Evolutionary conservation across 2,113 vertebrate species (phyloP), one percentile per base, ranked within the genome.

Genomic region (Gyps fulvus): DNA sequence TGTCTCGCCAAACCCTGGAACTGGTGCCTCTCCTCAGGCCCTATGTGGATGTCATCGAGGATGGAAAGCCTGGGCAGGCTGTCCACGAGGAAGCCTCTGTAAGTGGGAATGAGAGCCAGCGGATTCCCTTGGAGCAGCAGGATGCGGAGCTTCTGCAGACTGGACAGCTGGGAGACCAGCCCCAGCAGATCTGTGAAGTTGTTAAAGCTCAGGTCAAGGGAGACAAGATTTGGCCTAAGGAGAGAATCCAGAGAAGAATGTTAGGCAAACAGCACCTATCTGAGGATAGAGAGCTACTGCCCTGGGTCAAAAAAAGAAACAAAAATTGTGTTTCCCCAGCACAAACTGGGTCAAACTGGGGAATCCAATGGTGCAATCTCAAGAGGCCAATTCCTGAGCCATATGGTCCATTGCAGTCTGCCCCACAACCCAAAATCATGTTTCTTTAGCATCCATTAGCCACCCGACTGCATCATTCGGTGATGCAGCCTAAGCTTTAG

Each of bases 131-230:
- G 97, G 54, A 99, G 98, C 50, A 98, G 42, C 43, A 99, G 98
- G 9, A 98, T 59, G 25, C 96, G 96, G 47, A 99, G 98, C 42
- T 61, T 90, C 16, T 78, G 86, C 73, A 99, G 97, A 0, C 96
- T 97, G 66, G 89, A 52, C 18, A 99, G 96, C 0, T 96, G 89
- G 2, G 83, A 70, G 9, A 99, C 45, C 83, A 99, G 92, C 71
- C 43, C 58, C 65, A n/a, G 89, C 93, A 99, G 98, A 69, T 98
- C 96, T 0, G 95, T 96, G 89, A 99, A 98, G 69, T 84, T 98
- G 81, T 99, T 99, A 95, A 98, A 98, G 88, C 99, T 97, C 97
- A 99, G 97, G 97, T 99, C 99, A 91, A 99, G 98, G 76, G 99
- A 99, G 83, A 99, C 84, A 6, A 99, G 98, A 78, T 97, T 97